These are phyloP conservation scores for Brevipalpus yothersi DNA, from an alignment of 1,140 invertebrate species.

Conservation along the genomic window DNA sequence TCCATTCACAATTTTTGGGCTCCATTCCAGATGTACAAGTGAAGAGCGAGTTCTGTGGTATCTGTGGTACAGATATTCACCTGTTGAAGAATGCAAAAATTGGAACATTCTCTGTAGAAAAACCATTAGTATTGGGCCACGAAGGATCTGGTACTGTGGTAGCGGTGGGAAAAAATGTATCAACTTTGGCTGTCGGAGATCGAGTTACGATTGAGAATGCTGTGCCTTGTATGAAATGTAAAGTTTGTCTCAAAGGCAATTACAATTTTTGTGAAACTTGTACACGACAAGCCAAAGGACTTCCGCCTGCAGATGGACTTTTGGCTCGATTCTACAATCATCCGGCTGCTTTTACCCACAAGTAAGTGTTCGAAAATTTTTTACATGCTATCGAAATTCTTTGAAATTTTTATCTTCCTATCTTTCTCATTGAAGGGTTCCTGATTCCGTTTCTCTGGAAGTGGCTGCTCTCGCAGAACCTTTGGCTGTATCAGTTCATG, in stretches of 20 bases:
- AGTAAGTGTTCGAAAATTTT: constrained; percentile 4
- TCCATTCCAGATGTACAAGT: constrained; percentile 4
- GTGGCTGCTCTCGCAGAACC: constrained; percentile 82
- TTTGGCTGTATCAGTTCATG: constrained; percentile 71
- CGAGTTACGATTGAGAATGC: constrained; percentile 79
- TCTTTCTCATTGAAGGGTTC: constrained; percentile 24
- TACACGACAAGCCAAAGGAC: constrained; percentile 53
- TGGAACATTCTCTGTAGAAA: constrained; percentile 48
- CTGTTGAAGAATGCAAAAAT: constrained; percentile 59
- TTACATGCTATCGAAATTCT: neutral
- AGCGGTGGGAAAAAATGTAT: constrained; percentile 43
- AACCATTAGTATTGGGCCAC: constrained; percentile 71
- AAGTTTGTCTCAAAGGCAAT: neutral
- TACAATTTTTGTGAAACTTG: neutral
- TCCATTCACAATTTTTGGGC: no score
- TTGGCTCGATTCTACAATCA: constrained; percentile 12
- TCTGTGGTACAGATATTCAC: constrained; percentile 87
- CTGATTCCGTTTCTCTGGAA: constrained; percentile 61
- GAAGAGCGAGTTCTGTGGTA: constrained; percentile 64
- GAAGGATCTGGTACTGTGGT: constrained; percentile 52
- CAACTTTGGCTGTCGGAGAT: constrained; percentile 47
- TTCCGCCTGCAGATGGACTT: constrained; percentile 23
- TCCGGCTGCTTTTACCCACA: constrained; percentile 15
- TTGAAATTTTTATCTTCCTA: neutral
- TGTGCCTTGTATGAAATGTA: constrained; percentile 40